Evolutionary conservation across 2,797 vertebrate species (phyloP).

Genomic region (Propithecus deckenii): DNA sequence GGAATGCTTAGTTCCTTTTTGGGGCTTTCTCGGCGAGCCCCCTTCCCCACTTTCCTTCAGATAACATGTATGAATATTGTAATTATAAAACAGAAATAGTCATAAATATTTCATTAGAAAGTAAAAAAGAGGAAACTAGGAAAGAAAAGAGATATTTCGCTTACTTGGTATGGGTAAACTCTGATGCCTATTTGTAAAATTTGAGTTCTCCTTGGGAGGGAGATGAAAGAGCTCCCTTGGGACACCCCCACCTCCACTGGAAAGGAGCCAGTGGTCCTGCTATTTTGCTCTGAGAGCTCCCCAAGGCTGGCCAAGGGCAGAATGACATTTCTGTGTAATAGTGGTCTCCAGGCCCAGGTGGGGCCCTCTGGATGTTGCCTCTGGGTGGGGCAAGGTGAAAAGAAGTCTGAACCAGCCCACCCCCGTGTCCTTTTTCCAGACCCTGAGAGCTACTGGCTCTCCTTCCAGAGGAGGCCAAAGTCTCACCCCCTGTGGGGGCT

Average conservation of each 20-base stretch:
- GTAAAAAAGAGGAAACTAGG: neutral
- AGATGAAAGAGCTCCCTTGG: neutral
- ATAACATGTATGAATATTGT: neutral
- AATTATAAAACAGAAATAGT: neutral
- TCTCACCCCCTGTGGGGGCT: neutral
- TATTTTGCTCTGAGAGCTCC: neutral
- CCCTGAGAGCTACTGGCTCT: neutral
- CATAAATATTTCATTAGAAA: neutral
- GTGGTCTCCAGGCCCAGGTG: neutral
- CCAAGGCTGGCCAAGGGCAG: neutral
- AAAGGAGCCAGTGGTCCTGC: neutral
- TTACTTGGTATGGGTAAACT: neutral
- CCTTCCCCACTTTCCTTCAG: neutral
- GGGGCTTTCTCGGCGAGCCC: neutral
- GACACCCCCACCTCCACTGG: neutral
- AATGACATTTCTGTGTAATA: neutral
- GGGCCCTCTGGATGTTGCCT: neutral
- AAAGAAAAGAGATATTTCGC: neutral
- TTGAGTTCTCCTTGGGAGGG: neutral
- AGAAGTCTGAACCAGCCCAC: neutral
- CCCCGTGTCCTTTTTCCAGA: neutral
- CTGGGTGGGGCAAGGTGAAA: too few relatives aligned
- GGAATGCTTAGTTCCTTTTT: neutral
- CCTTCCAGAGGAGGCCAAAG: neutral
- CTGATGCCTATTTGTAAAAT: neutral